A percentile compares a stretch with the other conserved stretches of the same genome.
phyloP scores from a whole-genome alignment of 2,888 invertebrate genomes.

The Ichneumon xanthorius region DNA sequence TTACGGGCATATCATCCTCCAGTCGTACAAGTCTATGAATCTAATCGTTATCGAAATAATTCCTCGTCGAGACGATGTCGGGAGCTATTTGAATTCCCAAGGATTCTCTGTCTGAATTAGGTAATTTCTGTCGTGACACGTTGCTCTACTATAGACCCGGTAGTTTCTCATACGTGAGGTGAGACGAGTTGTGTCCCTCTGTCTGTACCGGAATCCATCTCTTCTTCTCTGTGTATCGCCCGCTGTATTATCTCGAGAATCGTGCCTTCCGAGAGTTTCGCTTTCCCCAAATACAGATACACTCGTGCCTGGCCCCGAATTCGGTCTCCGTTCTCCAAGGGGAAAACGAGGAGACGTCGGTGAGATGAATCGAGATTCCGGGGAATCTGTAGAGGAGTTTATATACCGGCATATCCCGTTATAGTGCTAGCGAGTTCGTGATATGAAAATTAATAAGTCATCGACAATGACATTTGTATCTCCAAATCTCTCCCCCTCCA shows the following conservation, averaged over 20 bases:
- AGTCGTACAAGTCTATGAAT: slow-evolving; percentile 17
- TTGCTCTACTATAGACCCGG: slow-evolving; percentile 32
- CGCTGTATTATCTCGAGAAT: slow-evolving; percentile 59
- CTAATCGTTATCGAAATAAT: slow-evolving; percentile 46
- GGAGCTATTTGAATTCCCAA: slow-evolving; percentile 52
- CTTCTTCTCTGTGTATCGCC: slow-evolving; percentile 42
- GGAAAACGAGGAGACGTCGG: slow-evolving; percentile 21
- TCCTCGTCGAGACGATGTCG: slow-evolving; percentile 36
- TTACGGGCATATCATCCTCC: slow-evolving; percentile 6
- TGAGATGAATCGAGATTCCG: slow-evolving; percentile 52
- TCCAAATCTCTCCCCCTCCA: neutral
- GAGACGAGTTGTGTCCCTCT: slow-evolving; percentile 55
- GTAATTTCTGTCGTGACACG: slow-evolving; percentile 61
- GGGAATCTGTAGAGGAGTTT: slow-evolving; percentile 33
- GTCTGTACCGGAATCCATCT: slow-evolving; percentile 38
- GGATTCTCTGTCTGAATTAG: slow-evolving; percentile 50
- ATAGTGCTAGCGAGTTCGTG: slow-evolving; percentile 56
- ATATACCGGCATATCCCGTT: slow-evolving; percentile 26
- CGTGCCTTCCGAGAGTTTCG: slow-evolving; percentile 59
- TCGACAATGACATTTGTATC: slow-evolving; percentile 31
- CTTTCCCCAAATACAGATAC: slow-evolving; percentile 33
- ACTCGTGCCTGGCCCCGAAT: slow-evolving; percentile 28
- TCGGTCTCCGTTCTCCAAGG: slow-evolving; percentile 26
- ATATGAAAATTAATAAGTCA: slow-evolving; percentile 65
- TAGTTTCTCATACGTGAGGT: slow-evolving; percentile 61